Conservation (phyloP, 2,797 vertebrate species). For the Tokudaia muenninki region DNA sequence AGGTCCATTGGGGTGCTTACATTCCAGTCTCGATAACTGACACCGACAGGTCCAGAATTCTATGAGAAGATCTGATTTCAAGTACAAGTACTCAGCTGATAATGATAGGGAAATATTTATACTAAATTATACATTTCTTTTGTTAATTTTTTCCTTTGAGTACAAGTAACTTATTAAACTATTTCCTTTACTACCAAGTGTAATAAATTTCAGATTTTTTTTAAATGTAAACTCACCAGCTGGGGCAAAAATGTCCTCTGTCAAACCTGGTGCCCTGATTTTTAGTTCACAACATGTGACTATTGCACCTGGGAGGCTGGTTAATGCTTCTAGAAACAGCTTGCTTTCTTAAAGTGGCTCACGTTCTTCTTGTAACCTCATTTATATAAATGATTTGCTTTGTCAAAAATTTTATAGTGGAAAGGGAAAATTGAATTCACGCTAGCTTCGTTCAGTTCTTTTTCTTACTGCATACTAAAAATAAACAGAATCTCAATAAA, state of each 20-base stretch:
- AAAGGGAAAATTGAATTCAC: constrained; percentile 17
- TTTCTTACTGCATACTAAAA: background rate
- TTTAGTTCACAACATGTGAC: background rate
- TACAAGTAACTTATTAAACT: background rate
- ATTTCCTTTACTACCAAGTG: background rate
- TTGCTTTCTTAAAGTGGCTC: background rate
- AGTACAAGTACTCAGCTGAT: background rate
- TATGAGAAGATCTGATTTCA: too few relatives aligned
- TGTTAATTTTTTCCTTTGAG: background rate
- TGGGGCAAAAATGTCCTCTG: background rate
- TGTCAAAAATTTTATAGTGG: background rate
- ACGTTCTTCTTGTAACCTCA: background rate
- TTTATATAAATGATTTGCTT: constrained; percentile 16
- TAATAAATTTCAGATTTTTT: constrained; percentile 5
- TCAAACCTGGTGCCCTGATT: background rate
- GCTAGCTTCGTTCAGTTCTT: background rate
- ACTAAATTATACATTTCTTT: background rate
- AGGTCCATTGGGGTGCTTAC: background rate
- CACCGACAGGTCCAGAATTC: background rate
- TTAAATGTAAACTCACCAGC: background rate
- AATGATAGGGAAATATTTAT: background rate
- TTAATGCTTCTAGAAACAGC: background rate
- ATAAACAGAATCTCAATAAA: background rate
- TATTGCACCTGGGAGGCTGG: background rate
- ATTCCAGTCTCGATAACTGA: background rate